Evolutionary conservation across 2,113 vertebrate genomes (phyloP).

Genomic region (Microcebus murinus): DNA sequence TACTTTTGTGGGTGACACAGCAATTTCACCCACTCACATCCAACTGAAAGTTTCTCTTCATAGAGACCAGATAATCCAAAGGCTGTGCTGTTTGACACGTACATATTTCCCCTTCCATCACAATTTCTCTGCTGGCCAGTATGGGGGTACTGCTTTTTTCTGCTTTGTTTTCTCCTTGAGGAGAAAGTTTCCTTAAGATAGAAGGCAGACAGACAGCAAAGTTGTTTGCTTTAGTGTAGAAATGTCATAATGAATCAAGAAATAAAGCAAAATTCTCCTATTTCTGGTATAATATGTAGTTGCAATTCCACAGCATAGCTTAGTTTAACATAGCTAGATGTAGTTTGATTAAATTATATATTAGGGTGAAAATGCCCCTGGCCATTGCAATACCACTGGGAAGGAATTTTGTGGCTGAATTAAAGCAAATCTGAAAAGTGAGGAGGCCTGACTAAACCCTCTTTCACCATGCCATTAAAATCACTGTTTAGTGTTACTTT

Average conservation of each 20-base stretch:
- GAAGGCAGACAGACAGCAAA: slow-evolving; percentile 11
- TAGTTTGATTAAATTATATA: slow-evolving; percentile 24
- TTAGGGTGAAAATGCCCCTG: not conserved
- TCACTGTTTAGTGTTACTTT: slow-evolving; percentile 41
- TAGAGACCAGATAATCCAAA: slow-evolving; percentile 27
- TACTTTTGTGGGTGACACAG: slow-evolving; percentile 29
- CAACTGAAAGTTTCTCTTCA: slow-evolving; percentile 13
- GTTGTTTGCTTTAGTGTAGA: slow-evolving; percentile 23
- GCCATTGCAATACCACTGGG: not conserved
- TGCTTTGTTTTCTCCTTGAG: slow-evolving; percentile 18
- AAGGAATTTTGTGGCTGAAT: slow-evolving; percentile 35
- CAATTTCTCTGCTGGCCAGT: not conserved
- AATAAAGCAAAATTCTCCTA: not conserved
- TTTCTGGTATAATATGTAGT: not conserved
- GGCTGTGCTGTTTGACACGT: not conserved
- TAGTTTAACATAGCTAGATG: not conserved
- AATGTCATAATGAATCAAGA: slow-evolving; percentile 3
- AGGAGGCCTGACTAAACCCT: not conserved
- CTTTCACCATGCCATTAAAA: not conserved
- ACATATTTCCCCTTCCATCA: not conserved
- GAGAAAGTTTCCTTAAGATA: slow-evolving; percentile 31
- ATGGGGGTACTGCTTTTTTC: not conserved
- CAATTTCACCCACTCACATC: slow-evolving; percentile 42
- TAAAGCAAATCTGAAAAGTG: slow-evolving; percentile 46
- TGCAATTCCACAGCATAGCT: not conserved